Conservation (phyloP, 2,113 vertebrate genomes). For the Notarius quadriscutis region DNA sequence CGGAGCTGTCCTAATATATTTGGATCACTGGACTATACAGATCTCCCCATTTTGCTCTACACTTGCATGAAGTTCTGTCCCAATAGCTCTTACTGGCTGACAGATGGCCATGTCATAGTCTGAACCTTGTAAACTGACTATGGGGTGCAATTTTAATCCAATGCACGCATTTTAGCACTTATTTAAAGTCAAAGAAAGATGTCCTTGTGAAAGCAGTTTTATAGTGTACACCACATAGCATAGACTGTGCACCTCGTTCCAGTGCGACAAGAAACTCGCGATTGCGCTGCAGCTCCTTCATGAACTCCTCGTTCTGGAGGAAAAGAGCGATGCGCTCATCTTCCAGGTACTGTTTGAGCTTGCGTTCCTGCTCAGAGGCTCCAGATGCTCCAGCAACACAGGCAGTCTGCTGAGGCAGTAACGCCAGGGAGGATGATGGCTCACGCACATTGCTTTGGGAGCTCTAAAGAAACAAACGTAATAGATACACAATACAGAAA, state of each 20-base stretch:
- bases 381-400: slow-evolving; percentile 39
- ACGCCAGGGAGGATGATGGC: slow-evolving; percentile 61
- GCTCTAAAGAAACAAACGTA: slow-evolving; percentile 59
- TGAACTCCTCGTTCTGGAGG: slow-evolving; percentile 96
- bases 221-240: neutral
- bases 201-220: neutral
- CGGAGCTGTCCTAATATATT: neutral
- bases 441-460: slow-evolving; percentile 65
- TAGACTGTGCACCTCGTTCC: slow-evolving; percentile 81
- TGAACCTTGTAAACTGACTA: neutral
- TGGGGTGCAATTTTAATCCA: no score
- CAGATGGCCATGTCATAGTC: neutral
- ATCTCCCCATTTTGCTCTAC: neutral
- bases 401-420: slow-evolving; percentile 50
- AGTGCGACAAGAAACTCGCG: slow-evolving; percentile 93
- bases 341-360: slow-evolving; percentile 93
- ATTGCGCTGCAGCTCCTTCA: slow-evolving; percentile 95
- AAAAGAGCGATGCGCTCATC: slow-evolving; percentile 94
- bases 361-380: slow-evolving; percentile 83
- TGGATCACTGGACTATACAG: neutral
- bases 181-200: neutral
- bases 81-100: neutral
- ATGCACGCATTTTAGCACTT: neutral
- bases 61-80: neutral
- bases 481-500: neutral